Evolutionary conservation across 2,888 invertebrate genomes (phyloP).

Genomic region (Metalampra italica): DNA sequence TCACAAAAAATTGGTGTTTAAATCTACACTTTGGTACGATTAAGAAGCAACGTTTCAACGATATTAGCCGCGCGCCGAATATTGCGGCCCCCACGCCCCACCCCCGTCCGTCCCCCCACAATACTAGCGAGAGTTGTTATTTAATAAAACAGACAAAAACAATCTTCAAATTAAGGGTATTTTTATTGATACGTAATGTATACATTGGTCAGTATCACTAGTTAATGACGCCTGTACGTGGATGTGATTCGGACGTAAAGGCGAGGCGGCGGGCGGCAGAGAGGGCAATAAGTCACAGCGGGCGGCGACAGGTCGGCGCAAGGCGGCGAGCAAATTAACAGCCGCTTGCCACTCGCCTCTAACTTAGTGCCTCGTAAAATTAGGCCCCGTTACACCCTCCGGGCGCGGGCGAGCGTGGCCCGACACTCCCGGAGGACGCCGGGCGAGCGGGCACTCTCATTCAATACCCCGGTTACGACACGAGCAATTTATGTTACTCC

Average conservation of each 20-base stretch:
- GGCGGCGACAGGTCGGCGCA: conserved; percentile 67
- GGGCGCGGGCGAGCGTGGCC: conserved; percentile 36
- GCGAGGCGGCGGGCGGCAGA: conserved; percentile 14
- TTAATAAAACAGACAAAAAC: no score
- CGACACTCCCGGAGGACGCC: conserved; percentile 38
- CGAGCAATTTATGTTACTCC: conserved; percentile 8
- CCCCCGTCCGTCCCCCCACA: no score
- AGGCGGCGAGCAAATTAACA: conserved; percentile 72
- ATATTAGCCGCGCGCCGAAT: no score
- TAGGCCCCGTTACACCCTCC: conserved; percentile 67
- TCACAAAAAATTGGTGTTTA: no score
- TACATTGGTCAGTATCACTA: no score
- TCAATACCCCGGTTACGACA: conserved; percentile 39
- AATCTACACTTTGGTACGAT: no score
- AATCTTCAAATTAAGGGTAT: no score
- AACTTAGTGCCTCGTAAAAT: conserved; percentile 77
- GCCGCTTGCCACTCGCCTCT: conserved; percentile 67
- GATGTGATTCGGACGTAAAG: conserved; percentile 44
- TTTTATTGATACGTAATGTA: no score
- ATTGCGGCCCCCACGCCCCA: no score
- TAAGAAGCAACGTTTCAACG: no score
- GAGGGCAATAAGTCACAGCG: conserved; percentile 66
- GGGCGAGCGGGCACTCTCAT: conserved; percentile 51
- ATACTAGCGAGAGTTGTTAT: no score
- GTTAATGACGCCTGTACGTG: no score